Conservation (phyloP, 2,888 invertebrate species). For the Caenorhabditis parvicauda region DNA sequence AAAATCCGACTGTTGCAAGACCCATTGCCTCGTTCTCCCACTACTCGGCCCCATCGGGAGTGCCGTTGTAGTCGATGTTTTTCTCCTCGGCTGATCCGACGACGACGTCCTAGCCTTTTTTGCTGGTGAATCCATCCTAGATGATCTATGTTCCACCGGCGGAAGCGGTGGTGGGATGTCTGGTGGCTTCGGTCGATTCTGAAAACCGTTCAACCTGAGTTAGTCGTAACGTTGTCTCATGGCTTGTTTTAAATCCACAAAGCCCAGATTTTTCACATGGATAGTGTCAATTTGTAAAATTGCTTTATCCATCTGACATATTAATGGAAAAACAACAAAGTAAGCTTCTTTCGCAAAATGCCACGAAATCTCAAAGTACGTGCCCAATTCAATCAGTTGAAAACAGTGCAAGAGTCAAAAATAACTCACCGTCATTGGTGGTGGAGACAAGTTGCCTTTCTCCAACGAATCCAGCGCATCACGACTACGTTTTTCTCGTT, state of each 20-base stretch:
- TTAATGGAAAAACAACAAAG: no score
- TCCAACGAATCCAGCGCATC: slow-evolving; percentile 23
- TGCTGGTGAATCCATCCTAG: no score
- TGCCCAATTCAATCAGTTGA: no score
- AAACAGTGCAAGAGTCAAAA: no score
- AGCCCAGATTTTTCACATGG: no score
- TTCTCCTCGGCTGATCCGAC: slow-evolving; percentile 35
- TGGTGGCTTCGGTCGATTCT: slow-evolving; percentile 39
- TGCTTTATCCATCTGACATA: no score
- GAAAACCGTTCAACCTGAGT: slow-evolving; percentile 1
- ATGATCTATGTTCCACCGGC: slow-evolving; percentile 23
- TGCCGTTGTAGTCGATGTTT: slow-evolving; percentile 3
- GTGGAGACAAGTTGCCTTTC: slow-evolving; percentile 12
- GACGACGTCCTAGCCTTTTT: slow-evolving; percentile 30
- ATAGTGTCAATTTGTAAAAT: no score
- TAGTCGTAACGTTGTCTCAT: no score
- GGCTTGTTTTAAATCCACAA: no score
- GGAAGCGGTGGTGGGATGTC: slow-evolving; percentile 43
- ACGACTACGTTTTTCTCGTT: slow-evolving; percentile 26
- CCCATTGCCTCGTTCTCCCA: slow-evolving; percentile 54
- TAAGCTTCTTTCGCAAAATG: no score
- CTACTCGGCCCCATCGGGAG: slow-evolving; percentile 14
- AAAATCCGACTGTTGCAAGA: slow-evolving; percentile 54
- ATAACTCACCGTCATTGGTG: neutral
- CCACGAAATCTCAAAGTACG: no score